Base-by-base conservation (phyloP, 1,140 invertebrate species). In the Rhynchophorus ferrugineus region DNA sequence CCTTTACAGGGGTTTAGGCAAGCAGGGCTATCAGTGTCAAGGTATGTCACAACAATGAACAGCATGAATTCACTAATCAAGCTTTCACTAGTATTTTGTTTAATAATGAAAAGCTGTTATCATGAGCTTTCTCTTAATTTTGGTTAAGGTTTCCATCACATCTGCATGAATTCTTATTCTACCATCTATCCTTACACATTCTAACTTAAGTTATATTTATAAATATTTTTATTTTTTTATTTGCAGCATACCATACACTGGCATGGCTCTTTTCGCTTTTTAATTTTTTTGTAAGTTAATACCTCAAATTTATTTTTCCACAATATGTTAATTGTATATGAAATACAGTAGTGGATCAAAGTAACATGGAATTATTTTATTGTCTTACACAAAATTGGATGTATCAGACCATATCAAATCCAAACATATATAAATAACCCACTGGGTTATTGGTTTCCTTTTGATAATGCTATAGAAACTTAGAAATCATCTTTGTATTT, bases 1-100 rank as follows among this genome's bases (percentile, higher is more conserved):
- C 69, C 77, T 55, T 67, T 85, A 81, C 82, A 93, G 89, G 92
- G 95, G 95, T 72, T 80, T 97, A 66, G 91, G 94, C 69, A 97
- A 97, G 77, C 96, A 99, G 82, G 96, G 95, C 70, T 99, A 99
- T 82, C 96, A 99, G 74, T 99, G 96, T 83, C 96, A 99, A 95
- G 93, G 92, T 95, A 84, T 80, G 61, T 61, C 54, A 33, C 35
- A n/a, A n/a, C n/a, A 22, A 20, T 47, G 45, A 47, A 47, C 3
- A 22, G 47, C 47, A 49, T 49, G 47, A 6, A 29, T 29, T 6
- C 11, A 29, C n/a, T n/a, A n/a, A n/a, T 29, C 24, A 29, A 29
- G 24, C 24, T 29, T 29, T 29, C 5, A 29, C 24, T 11, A 29
- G 11, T 29, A 29, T 29, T 6, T 11, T 11, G 24, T 29, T 6